These are phyloP conservation scores for Noctua janthe DNA, from an alignment of 2,888 invertebrate species.

Conservation along the genomic window DNA sequence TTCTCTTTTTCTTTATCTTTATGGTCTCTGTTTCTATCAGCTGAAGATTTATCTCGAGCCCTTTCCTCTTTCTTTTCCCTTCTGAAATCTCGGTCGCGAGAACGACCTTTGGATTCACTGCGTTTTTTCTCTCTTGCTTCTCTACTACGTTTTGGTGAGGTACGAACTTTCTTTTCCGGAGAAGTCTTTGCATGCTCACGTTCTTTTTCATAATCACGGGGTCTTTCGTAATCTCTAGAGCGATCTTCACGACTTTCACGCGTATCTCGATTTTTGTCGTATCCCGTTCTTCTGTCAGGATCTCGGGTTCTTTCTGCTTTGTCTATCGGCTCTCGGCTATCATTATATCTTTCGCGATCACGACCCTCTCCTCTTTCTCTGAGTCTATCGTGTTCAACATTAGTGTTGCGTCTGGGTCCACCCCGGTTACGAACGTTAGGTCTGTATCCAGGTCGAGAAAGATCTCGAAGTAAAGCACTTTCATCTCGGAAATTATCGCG, in stretches of 20 bases:
- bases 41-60: slow-evolving; percentile 82
- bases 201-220: slow-evolving; percentile 85
- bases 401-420: slow-evolving; percentile 81
- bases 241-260: slow-evolving; percentile 80
- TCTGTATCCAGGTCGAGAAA: slow-evolving; percentile 79
- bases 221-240: slow-evolving; percentile 78
- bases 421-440: slow-evolving; percentile 78
- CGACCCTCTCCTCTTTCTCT: slow-evolving; percentile 85
- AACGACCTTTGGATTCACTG: slow-evolving; percentile 86
- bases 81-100: slow-evolving; percentile 88
- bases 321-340: slow-evolving; percentile 83
- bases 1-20: slow-evolving; percentile 91
- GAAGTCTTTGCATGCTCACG: slow-evolving; percentile 84
- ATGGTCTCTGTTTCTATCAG: slow-evolving; percentile 88
- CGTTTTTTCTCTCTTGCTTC: slow-evolving; percentile 85
- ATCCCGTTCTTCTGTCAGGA: slow-evolving; percentile 77
- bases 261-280: slow-evolving; percentile 80
- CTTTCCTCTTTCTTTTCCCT: slow-evolving; percentile 90
- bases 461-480: slow-evolving; percentile 77
- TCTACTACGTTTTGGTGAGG: slow-evolving; percentile 83
- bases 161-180: slow-evolving; percentile 83
- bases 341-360: slow-evolving; percentile 84
- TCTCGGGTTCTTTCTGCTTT: slow-evolving; percentile 86
- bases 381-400: slow-evolving; percentile 82
- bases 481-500: slow-evolving; percentile 85